Conservation (phyloP, 2,113 vertebrate species). For the Peromyscus maniculatus region DNA sequence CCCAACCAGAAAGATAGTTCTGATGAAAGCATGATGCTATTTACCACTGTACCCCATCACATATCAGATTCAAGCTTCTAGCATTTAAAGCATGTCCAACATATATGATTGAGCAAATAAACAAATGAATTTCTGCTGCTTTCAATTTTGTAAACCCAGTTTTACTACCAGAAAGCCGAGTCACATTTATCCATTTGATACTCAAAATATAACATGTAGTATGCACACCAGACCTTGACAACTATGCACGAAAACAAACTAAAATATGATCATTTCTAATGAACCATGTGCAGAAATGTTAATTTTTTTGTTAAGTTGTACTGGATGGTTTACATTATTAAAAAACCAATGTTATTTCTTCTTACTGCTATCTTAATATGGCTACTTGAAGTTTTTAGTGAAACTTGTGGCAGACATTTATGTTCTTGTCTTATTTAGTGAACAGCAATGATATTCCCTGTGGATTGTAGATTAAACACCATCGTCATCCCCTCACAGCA, state of each 20-base stretch:
- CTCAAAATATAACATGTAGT: constrained; percentile 2
- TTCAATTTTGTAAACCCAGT: neutral
- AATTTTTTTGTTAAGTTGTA: neutral
- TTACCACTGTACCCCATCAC: accelerated
- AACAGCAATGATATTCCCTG: neutral
- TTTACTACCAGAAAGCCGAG: neutral
- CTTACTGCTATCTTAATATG: neutral
- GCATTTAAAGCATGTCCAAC: neutral
- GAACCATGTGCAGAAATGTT: neutral
- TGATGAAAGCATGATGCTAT: neutral
- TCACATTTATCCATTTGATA: neutral
- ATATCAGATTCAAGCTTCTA: neutral
- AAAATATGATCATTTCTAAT: constrained; percentile 20
- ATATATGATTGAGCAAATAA: neutral
- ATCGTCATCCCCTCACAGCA: neutral
- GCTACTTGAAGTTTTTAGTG: neutral
- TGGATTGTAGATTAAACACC: neutral
- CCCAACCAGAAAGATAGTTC: neutral
- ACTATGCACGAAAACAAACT: neutral
- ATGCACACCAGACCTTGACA: neutral
- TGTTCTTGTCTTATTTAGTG: neutral
- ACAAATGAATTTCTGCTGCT: neutral
- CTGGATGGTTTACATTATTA: neutral
- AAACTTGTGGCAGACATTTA: neutral
- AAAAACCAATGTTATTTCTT: neutral